Evolutionary conservation across 2,797 vertebrate species (phyloP).

Genomic region (Hyperoplus lanceolatus): DNA sequence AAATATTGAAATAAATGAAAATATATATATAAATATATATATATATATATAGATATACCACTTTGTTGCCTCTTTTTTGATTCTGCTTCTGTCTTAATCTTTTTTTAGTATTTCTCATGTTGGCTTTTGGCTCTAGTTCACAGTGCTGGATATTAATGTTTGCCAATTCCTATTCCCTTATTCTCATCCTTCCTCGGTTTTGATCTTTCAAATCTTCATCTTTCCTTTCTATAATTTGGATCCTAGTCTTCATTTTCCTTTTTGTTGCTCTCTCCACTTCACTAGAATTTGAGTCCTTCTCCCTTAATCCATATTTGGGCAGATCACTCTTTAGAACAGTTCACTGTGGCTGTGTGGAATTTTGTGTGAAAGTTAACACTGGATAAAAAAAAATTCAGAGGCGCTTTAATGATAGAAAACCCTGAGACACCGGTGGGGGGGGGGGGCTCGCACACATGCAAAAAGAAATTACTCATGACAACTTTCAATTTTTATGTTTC

Average conservation of each 20-base stretch:
- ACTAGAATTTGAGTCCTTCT: slow-evolving; percentile 35
- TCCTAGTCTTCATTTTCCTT: slow-evolving; percentile 29
- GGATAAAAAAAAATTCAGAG: slow-evolving; percentile 1
- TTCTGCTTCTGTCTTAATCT: slow-evolving; percentile 47
- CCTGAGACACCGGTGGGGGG: background rate
- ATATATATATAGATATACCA: slow-evolving; percentile 77
- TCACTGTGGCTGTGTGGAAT: slow-evolving; percentile 13
- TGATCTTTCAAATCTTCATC: slow-evolving; percentile 70
- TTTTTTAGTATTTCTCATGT: slow-evolving; percentile 36
- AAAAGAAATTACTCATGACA: background rate
- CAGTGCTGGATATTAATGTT: slow-evolving; percentile 59
- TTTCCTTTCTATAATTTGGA: slow-evolving; percentile 64
- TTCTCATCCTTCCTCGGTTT: slow-evolving; percentile 54
- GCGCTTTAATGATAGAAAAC: slow-evolving; percentile 10
- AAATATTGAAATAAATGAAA: slow-evolving; percentile 95
- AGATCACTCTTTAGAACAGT: slow-evolving; percentile 24
- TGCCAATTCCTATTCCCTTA: slow-evolving; percentile 60
- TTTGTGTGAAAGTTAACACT: background rate
- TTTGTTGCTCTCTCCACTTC: slow-evolving; percentile 64
- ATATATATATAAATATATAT: slow-evolving; percentile 84
- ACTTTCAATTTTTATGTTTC: background rate
- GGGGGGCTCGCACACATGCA: background rate
- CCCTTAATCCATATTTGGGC: slow-evolving; percentile 49
- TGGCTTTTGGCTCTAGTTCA: slow-evolving; percentile 45
- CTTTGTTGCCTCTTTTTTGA: slow-evolving; percentile 70